Percentiles rank a stretch among this genome's conserved stretches.
Evolutionary conservation across 2,888 invertebrate genomes (phyloP).

Genomic region (Drosophila heteroneura): DNA sequence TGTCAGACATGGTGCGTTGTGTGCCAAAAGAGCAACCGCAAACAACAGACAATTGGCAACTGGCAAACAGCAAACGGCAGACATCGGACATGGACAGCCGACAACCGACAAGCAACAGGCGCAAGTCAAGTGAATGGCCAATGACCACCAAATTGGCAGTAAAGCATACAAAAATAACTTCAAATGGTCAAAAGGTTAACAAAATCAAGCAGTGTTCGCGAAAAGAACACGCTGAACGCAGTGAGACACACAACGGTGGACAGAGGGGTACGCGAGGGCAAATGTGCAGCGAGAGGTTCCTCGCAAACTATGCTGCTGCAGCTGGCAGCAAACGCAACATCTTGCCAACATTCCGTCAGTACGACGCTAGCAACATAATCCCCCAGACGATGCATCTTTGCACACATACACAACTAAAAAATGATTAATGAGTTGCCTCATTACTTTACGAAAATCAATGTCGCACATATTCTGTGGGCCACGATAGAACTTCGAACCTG

Average conservation of each 20-base stretch:
- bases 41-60: conserved; percentile 43
- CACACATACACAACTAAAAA: conserved; percentile 58
- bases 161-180: conserved; percentile 82
- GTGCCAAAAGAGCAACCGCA: conserved; percentile 76
- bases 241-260: neutral
- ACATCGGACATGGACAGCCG: conserved; percentile 55
- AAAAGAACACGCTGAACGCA: conserved; percentile 35
- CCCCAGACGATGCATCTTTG: conserved; percentile 65
- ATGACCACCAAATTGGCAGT: conserved; percentile 82
- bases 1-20: conserved; percentile 76
- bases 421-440: conserved; percentile 85
- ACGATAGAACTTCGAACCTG: conserved; percentile 31
- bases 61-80: conserved; percentile 35
- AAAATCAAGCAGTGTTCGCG: conserved; percentile 76
- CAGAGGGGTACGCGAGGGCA: conserved; percentile 1
- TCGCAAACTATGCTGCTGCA: conserved; percentile 46
- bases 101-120: conserved; percentile 62
- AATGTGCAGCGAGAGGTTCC: conserved; percentile 14
- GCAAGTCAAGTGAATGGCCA: conserved; percentile 81
- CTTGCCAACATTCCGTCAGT: conserved; percentile 76
- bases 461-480: conserved; percentile 70
- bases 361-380: conserved; percentile 68
- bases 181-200: conserved; percentile 82
- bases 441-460: conserved; percentile 82
- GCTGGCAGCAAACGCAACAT: conserved; percentile 72